Evolutionary conservation across 2,113 vertebrate species (phyloP).

Genomic region (Carassius auratus): DNA sequence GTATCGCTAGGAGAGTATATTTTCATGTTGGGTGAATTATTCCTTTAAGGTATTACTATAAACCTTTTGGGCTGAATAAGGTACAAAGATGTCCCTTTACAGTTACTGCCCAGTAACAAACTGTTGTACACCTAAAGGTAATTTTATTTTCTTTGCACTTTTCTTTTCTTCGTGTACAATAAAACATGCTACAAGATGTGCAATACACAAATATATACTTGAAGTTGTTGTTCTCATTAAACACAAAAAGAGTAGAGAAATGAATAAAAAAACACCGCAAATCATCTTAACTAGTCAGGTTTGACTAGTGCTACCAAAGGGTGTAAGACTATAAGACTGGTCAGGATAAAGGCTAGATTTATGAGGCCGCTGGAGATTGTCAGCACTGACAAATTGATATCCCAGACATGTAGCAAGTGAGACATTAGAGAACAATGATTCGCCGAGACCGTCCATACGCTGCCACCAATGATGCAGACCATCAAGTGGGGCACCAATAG

Average conservation of each 20-base stretch:
- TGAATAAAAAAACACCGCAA: not conserved
- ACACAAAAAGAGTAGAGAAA: no score
- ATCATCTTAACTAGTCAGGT: no score
- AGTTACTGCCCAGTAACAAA: not conserved
- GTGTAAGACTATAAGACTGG: slow-evolving; percentile 26
- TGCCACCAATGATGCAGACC: slow-evolving; percentile 66
- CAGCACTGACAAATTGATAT: slow-evolving; percentile 74
- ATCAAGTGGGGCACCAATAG: slow-evolving; percentile 56
- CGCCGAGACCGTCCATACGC: slow-evolving; percentile 61
- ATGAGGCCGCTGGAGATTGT: slow-evolving; percentile 70
- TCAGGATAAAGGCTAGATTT: slow-evolving; percentile 66
- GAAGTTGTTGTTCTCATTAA: no score
- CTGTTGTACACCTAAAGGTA: no score
- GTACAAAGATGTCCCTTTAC: not conserved
- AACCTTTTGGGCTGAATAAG: not conserved
- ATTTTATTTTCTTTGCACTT: no score
- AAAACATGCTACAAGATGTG: no score
- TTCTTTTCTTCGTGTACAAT: no score
- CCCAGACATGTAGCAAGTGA: slow-evolving; percentile 73
- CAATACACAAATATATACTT: no score
- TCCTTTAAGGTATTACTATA: not conserved
- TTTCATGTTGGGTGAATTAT: no score
- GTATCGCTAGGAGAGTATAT: no score
- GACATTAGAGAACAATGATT: slow-evolving; percentile 75
- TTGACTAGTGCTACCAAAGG: not conserved